A percentile compares a stretch with the other conserved stretches of the same genome.
Conservation (phyloP, 2,797 vertebrate genomes). For the Enteromius paludinosus region DNA sequence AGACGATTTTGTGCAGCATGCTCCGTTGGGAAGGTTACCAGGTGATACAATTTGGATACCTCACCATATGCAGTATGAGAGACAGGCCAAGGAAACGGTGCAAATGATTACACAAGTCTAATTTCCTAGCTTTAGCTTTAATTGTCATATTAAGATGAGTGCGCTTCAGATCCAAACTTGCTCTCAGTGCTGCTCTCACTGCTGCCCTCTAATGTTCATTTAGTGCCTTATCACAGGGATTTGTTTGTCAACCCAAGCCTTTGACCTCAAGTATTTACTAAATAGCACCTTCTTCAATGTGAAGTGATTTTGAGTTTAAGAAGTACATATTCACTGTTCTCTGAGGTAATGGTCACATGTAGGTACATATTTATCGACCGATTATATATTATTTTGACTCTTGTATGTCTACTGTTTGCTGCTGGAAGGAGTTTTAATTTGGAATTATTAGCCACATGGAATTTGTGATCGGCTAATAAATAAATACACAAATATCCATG, state of each 20-base stretch:
- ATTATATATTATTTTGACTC: too few species aligned
- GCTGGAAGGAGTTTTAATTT: neutral
- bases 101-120: neutral
- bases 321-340: neutral
- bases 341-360: neutral
- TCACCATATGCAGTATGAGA: neutral
- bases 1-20: neutral
- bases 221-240: neutral
- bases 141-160: neutral
- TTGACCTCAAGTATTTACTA: neutral
- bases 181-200: neutral
- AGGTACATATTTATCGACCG: too few species aligned
- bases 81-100: neutral
- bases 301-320: neutral
- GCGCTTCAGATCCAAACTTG: neutral
- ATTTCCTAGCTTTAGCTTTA: neutral
- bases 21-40: neutral
- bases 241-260: neutral
- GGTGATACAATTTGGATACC: too few species aligned
- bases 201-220: neutral
- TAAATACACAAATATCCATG: neutral
- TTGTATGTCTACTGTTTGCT: neutral
- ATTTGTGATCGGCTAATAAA: neutral
- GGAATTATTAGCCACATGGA: neutral
- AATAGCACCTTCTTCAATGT: neutral